Evolutionary conservation across 2,888 invertebrate species (phyloP).

Genomic region (Tiliacea aurago): DNA sequence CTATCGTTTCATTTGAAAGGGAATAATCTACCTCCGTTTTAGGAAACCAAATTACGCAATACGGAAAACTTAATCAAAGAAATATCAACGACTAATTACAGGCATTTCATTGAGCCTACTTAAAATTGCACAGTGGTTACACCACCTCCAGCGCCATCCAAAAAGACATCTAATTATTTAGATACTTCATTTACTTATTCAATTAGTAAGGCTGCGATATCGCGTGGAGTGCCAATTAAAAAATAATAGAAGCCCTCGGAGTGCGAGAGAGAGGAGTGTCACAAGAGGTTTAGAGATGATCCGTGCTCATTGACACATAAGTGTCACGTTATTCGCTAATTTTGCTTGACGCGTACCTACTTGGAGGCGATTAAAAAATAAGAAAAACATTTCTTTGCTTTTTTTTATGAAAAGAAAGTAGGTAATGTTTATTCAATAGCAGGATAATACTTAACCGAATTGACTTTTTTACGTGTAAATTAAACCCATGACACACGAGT

Average conservation of each 20-base stretch:
- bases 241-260: constrained; percentile 85
- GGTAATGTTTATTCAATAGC: neutral
- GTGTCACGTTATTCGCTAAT: constrained; percentile 60
- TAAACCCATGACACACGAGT: constrained; percentile 32
- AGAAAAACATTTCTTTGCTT: no score
- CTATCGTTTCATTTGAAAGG: neutral
- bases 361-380: neutral
- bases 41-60: neutral
- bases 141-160: constrained; percentile 73
- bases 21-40: neutral
- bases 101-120: constrained; percentile 43
- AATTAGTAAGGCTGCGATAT: constrained; percentile 87
- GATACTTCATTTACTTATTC: constrained; percentile 89
- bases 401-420: neutral
- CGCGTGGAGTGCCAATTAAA: constrained; percentile 88
- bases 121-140: constrained; percentile 66
- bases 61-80: constrained; percentile 32
- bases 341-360: constrained; percentile 29
- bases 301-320: constrained; percentile 63
- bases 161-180: constrained; percentile 88
- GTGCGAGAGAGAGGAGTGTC: constrained; percentile 81
- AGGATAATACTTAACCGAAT: neutral
- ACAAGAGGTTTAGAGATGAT: constrained; percentile 81
- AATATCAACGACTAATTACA: constrained; percentile 54
- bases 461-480: neutral